Conservation (phyloP, 2,113 vertebrate species). For the Lycaon pictus region DNA sequence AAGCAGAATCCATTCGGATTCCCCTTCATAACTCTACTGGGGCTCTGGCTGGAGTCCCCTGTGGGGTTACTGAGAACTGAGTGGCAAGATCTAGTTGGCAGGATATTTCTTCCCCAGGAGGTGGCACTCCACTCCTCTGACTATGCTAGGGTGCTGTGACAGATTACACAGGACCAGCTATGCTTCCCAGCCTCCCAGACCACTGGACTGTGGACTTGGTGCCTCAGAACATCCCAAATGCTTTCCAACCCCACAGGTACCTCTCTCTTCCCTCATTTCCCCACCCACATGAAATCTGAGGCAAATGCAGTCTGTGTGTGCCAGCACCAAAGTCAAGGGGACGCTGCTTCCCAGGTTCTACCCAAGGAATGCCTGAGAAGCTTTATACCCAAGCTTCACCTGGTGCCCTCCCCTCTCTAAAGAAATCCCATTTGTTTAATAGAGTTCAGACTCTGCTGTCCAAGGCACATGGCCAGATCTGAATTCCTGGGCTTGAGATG, state of each 20-base stretch:
- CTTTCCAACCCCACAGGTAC: not conserved
- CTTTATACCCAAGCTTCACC: not conserved
- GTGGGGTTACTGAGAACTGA: not conserved
- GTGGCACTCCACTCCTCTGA: not conserved
- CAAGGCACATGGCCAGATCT: not conserved
- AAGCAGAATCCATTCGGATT: not conserved
- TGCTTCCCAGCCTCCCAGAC: not conserved
- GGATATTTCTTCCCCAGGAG: not conserved
- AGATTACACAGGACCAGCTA: not conserved
- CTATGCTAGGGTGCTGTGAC: not conserved
- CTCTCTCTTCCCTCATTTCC: not conserved
- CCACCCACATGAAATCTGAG: not conserved
- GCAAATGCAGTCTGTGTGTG: not conserved
- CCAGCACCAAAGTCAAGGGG: not conserved
- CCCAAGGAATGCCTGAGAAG: not conserved
- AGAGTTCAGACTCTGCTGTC: not conserved
- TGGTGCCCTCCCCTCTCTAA: not conserved
- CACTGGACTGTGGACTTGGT: not conserved
- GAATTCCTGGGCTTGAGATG: not conserved
- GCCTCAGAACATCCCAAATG: not conserved
- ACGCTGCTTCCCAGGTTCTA: not conserved
- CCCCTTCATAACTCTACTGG: not conserved
- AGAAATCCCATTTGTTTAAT: not conserved
- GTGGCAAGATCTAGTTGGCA: not conserved
- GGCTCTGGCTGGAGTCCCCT: not conserved